Evolutionary conservation across 2,797 vertebrate genomes (phyloP), one percentile per base, ranked within the genome.

Genomic region (Protosalanx chinensis): DNA sequence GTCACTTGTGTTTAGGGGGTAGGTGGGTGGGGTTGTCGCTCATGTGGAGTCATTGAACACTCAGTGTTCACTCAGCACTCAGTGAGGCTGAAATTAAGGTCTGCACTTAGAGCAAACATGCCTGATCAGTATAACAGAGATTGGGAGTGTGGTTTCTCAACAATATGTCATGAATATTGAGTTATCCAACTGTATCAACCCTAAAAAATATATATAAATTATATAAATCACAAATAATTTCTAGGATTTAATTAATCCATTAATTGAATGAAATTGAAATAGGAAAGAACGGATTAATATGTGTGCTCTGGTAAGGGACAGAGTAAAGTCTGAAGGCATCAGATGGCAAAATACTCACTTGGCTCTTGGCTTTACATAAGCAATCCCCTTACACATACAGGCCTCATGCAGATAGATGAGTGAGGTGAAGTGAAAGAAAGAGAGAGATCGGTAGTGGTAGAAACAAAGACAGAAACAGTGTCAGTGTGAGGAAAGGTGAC

Each of bases 1-100:
- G 37, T 41, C 37, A 6, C 37, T 41, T 41, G 37, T 8, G 35
- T 37, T 6, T 5, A 37, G 35, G 35, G 35, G 8, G 35, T 37
- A 27, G 23, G 23, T 27, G 64, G 32, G 72, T 41, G 64, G 75
- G 81, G 53, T 79, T 69, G 73, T 8, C 20, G 12, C 37, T 37
- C 5, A 8, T 41, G 35, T 65, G 76, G 85, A 77, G 87, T 77
- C 81, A 73, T 79, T 66, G 77, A 87, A 84, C 78, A 89, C 86
- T 89, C 91, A 92, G 88, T 91, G 91, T 83, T 76, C 75, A 70
- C 80, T 27, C 23, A 27, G 23, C 74, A 87, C 76, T 65, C 29
- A 29, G 77, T 73, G 81, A 80, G 37, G 87, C 89, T 90, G 88
- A 86, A 92, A 90, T 90, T 89, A 89, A 90, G 87, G 90, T 87